Conservation (phyloP, 35 echinoderm and acorn worm species). For the Apostichopus parvimensis region DNA sequence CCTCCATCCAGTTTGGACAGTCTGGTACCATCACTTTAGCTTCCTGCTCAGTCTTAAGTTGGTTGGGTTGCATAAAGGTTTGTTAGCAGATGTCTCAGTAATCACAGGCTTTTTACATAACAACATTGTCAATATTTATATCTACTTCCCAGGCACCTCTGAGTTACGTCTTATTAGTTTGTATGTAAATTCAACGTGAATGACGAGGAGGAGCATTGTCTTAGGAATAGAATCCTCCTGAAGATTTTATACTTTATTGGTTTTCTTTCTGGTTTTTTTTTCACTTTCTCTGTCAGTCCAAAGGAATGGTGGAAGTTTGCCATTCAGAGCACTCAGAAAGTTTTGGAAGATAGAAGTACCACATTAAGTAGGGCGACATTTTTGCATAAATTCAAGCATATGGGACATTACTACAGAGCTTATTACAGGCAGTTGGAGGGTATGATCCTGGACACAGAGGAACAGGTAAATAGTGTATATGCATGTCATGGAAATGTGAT, state of each 20-base stretch:
- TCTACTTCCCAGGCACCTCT: too few relatives aligned
- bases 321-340: slow-evolving; percentile 51
- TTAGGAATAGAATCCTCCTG: not conserved
- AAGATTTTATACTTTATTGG: not conserved
- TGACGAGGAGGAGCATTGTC: too few relatives aligned
- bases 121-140: too few relatives aligned
- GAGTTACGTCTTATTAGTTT: too few relatives aligned
- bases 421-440: slow-evolving; percentile 38
- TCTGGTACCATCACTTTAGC: too few relatives aligned
- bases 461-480: slow-evolving; percentile 33
- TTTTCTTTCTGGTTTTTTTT: not conserved
- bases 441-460: not conserved
- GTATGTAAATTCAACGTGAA: too few relatives aligned
- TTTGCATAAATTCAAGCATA: slow-evolving; percentile 28
- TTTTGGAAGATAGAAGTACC: slow-evolving; percentile 66
- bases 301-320: slow-evolving; percentile 92
- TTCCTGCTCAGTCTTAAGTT: too few relatives aligned
- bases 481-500: not conserved
- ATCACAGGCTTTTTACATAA: too few relatives aligned
- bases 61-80: too few relatives aligned
- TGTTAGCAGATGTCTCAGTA: too few relatives aligned
- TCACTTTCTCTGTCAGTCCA: slow-evolving; percentile 33
- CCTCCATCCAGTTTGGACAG: too few relatives aligned
- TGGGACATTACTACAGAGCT: slow-evolving; percentile 52
- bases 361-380: not conserved